These are phyloP conservation scores for Latrodectus hesperus DNA, from an alignment of 2,888 invertebrate genomes.

Conservation along the genomic window DNA sequence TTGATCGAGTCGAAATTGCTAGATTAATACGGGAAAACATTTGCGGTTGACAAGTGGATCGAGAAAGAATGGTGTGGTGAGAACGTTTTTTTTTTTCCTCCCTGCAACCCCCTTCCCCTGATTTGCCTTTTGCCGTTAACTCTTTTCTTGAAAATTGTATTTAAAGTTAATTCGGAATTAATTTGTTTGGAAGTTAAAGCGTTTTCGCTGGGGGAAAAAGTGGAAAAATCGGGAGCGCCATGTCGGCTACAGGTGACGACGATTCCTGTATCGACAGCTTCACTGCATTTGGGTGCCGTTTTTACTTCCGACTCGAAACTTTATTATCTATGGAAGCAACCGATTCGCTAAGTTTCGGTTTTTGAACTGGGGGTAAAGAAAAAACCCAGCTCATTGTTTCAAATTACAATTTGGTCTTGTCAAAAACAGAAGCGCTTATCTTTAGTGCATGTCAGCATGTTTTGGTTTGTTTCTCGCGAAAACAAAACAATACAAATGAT, in stretches of 20 bases:
- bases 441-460: background rate
- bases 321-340: slow-evolving; percentile 47
- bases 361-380: background rate
- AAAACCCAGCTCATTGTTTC: slow-evolving; percentile 28
- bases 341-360: slow-evolving; percentile 27
- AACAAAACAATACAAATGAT: too few species aligned
- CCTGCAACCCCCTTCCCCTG: slow-evolving; percentile 1
- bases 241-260: slow-evolving; percentile 54
- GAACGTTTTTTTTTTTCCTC: slow-evolving; percentile 31
- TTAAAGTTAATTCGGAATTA: slow-evolving; percentile 69
- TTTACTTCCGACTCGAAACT: background rate
- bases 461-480: background rate
- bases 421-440: slow-evolving; percentile 34
- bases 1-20: slow-evolving; percentile 64
- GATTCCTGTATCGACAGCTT: slow-evolving; percentile 48
- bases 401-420: slow-evolving; percentile 50
- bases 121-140: slow-evolving; percentile 64
- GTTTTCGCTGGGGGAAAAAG: slow-evolving; percentile 16
- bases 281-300: background rate
- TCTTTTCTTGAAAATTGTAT: slow-evolving; percentile 69
- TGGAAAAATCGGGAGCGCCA: slow-evolving; percentile 26
- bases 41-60: slow-evolving; percentile 55
- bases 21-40: slow-evolving; percentile 63
- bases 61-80: slow-evolving; percentile 49
- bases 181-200: slow-evolving; percentile 52